Conservation (phyloP, 2,113 vertebrate species). For the Mesitornis unicolor region DNA sequence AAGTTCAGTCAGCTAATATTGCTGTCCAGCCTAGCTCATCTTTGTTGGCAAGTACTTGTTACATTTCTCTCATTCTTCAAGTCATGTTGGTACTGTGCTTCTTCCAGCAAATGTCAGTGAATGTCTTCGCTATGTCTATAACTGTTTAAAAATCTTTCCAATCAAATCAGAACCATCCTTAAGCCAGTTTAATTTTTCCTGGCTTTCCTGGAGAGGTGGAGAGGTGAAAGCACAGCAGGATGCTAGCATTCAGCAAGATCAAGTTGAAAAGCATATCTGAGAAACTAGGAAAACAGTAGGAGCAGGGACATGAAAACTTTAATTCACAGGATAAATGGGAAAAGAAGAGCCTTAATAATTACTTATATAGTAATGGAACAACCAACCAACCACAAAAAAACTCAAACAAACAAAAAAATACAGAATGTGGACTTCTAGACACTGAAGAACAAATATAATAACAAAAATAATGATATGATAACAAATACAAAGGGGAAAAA, state of each 20-base stretch:
- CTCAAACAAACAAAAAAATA: not conserved
- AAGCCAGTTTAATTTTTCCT: not conserved
- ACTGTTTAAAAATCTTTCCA: slow-evolving; percentile 6
- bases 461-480: too few relatives aligned
- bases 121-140: not conserved
- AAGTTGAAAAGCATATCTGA: slow-evolving; percentile 4
- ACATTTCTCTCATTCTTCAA: not conserved
- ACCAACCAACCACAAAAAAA: too few relatives aligned
- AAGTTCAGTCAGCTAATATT: not conserved
- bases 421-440: not conserved
- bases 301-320: not conserved
- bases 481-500: not conserved
- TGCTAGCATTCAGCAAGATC: not conserved
- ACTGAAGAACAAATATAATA: not conserved
- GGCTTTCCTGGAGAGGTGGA: not conserved
- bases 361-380: not conserved
- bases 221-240: slow-evolving; percentile 37
- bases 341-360: not conserved
- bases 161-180: not conserved
- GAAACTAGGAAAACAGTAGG: slow-evolving; percentile 6
- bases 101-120: not conserved
- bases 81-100: not conserved
- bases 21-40: not conserved
- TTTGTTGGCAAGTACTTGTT: not conserved
- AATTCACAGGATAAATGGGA: not conserved